These are phyloP conservation scores for Triplophysa siluroides DNA, from an alignment of 2,113 vertebrate genomes.

Conservation along the genomic window DNA sequence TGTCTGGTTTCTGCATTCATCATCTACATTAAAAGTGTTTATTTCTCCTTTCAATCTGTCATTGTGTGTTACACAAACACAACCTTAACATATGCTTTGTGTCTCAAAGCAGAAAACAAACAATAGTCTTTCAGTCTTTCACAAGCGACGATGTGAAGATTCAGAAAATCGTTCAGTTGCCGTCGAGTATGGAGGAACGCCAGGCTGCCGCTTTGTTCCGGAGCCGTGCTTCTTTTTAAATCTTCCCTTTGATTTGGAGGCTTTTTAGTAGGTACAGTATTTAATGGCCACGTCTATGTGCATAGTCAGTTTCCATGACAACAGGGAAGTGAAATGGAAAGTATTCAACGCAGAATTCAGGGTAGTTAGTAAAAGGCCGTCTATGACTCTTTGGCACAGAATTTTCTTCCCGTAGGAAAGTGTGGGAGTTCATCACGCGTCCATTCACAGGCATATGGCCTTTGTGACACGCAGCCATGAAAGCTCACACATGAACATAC, in stretches of 20 bases:
- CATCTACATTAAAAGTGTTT: too few species aligned
- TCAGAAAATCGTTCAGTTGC: neutral
- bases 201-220: constrained; percentile 5
- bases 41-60: too few species aligned
- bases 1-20: too few species aligned
- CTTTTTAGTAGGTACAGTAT: constrained; percentile 40
- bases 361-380: constrained; percentile 1
- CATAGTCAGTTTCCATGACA: constrained; percentile 42
- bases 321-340: constrained; percentile 13
- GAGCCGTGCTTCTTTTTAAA: constrained; percentile 9
- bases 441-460: neutral
- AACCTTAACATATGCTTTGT: neutral
- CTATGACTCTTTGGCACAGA: neutral
- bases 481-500: neutral
- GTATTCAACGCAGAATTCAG: constrained; percentile 10
- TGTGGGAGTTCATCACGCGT: constrained; percentile 1
- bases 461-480: neutral
- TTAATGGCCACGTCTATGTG: constrained; percentile 37
- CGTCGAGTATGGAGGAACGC: neutral
- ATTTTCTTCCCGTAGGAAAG: neutral
- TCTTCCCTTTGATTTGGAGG: constrained; percentile 29
- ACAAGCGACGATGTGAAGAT: neutral
- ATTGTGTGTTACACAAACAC: neutral
- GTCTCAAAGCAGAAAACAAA: neutral
- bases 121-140: neutral